phyloP scores from a whole-genome alignment of 1,140 invertebrate species.

The Parasteatoda tepidariorum region DNA sequence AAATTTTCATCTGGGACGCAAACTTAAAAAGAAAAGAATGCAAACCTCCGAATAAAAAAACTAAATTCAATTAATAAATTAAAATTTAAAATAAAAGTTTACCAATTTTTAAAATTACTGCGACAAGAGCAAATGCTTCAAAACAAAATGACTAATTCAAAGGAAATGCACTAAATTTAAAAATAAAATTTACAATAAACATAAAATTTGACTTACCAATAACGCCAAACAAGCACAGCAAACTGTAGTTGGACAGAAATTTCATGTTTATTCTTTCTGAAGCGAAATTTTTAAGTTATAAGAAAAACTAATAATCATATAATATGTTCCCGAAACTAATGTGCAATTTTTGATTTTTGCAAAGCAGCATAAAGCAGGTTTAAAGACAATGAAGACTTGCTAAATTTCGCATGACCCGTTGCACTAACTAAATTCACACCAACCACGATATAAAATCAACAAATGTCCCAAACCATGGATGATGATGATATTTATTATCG shows the following conservation, averaged over 20 bases:
- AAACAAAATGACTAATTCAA: too few species aligned
- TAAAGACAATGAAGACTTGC: slow-evolving; percentile 38
- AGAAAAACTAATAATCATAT: neutral
- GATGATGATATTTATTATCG: neutral
- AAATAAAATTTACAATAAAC: neutral
- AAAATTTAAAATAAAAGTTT: too few species aligned
- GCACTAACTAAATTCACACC: neutral
- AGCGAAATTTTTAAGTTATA: neutral
- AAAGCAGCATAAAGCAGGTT: slow-evolving; percentile 37
- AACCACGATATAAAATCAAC: slow-evolving; percentile 4
- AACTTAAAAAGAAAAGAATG: too few species aligned
- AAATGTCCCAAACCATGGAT: neutral
- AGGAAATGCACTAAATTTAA: too few species aligned
- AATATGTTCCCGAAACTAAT: neutral
- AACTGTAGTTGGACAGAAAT: neutral
- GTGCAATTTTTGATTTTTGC: neutral
- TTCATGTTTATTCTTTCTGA: slow-evolving; percentile 11
- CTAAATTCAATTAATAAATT: too few species aligned
- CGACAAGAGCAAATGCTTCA: too few species aligned
- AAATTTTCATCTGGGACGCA: too few species aligned
- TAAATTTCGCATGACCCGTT: slow-evolving; percentile 35
- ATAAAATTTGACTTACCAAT: slow-evolving; percentile 18
- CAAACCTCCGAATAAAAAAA: too few species aligned
- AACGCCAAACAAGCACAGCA: slow-evolving; percentile 19
- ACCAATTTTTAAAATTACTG: too few species aligned